Base-by-base conservation (phyloP, 2,888 invertebrate genomes). In the Parthenolecanium corni region DNA sequence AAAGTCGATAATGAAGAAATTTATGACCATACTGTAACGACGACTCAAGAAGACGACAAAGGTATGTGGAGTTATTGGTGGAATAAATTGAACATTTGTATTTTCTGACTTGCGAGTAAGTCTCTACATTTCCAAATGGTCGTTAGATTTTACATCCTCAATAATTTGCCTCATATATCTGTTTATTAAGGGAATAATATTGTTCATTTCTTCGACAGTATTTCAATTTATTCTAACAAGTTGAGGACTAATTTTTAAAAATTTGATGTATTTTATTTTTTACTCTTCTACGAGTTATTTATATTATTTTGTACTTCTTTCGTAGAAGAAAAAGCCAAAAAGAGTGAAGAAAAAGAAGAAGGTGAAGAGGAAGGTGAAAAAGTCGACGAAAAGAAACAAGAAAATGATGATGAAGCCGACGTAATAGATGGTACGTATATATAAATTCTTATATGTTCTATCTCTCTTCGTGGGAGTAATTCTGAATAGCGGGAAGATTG, bases 281-380 rank as follows among this genome's bases (percentile, higher is more conserved):
- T n/a, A n/a, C n/a, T n/a, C n/a, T n/a, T n/a, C n/a, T n/a, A n/a
- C n/a, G n/a, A n/a, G n/a, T n/a, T n/a, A n/a, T n/a, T n/a, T n/a
- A n/a, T n/a, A n/a, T n/a, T n/a, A n/a, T n/a, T n/a, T n/a, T n/a
- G n/a, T n/a, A n/a, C n/a, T n/a, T n/a, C n/a, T 21, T 51, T n/a
- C 2, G 65, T 71, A 20, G 75, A 74, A 11, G 76, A 77, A 67
- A 75, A 76, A 40, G 75, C 76, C 31, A 77, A 77, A 67, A 74
- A 63, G 68, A 66, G 64, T 31, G 76, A 78, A 24, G 72, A 75
- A 1, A 78, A 76, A 67, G 76, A 78, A 67, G 76, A 47, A 66
- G 70, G 64, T 40, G 76, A 76, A 53, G 72, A 74, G 44, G 73
- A 75, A 62, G 69, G 73, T 68, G 76, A 76, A 68, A 76, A 74